Conservation (phyloP, 2,797 vertebrate species). For the Halcyon badia region DNA sequence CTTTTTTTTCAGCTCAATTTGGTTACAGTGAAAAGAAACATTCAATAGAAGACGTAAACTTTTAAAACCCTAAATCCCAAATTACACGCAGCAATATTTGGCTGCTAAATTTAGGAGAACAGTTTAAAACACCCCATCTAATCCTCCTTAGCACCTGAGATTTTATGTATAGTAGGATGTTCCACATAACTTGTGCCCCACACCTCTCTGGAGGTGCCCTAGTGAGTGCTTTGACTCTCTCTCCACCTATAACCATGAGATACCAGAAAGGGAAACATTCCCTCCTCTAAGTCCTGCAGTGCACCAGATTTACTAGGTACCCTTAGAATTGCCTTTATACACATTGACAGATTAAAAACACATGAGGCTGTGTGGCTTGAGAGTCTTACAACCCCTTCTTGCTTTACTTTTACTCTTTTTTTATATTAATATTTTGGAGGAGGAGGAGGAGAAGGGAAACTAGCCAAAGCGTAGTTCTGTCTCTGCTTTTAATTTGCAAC, state of each 20-base stretch:
- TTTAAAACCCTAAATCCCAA: not conserved
- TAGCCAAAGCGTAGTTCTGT: not conserved
- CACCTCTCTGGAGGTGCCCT: not conserved
- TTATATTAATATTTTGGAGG: too few relatives aligned
- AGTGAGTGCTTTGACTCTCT: not conserved
- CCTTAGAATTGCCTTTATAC: not conserved
- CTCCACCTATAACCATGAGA: not conserved
- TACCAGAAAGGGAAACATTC: not conserved
- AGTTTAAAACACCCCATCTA: not conserved
- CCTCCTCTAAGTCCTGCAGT: not conserved
- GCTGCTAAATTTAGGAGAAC: not conserved
- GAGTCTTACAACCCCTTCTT: not conserved
- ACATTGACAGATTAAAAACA: rapidly evolving
- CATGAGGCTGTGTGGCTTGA: not conserved
- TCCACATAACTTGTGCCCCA: not conserved
- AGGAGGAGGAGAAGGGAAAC: not conserved
- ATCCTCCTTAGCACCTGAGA: not conserved
- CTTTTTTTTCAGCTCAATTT: not conserved
- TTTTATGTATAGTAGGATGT: not conserved
- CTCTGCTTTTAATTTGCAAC: not conserved
- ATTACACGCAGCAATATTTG: not conserved
- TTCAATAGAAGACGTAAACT: not conserved
- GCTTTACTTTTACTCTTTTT: not conserved
- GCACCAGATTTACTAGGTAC: not conserved
- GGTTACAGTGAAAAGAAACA: not conserved